A percentile compares a stretch with the other conserved stretches of the same genome.
phyloP scores from a whole-genome alignment of 2,113 vertebrate genomes.

The Actenoides hombroni region DNA sequence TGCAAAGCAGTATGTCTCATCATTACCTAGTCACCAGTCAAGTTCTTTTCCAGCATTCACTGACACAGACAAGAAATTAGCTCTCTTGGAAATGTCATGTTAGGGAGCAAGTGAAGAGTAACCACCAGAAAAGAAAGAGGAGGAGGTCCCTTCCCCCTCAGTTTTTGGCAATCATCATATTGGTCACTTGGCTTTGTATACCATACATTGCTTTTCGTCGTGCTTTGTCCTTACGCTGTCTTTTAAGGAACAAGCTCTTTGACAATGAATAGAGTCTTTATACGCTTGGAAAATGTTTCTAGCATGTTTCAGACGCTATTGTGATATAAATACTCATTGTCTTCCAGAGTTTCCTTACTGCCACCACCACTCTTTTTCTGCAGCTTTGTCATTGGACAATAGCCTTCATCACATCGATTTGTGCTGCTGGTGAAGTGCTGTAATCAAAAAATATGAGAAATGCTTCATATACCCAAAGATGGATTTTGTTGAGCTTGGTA shows the following conservation, averaged over 20 bases:
- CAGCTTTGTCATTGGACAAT: neutral
- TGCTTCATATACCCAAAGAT: neutral
- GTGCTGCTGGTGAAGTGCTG: neutral
- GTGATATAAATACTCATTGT: slow-evolving; percentile 3
- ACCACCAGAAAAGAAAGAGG: neutral
- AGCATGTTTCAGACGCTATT: neutral
- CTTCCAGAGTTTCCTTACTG: neutral
- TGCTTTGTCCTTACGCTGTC: neutral
- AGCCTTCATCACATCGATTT: neutral
- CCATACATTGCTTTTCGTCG: neutral
- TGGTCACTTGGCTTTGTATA: neutral
- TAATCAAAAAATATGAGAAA: neutral
- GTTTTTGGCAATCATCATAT: neutral
- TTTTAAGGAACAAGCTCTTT: neutral
- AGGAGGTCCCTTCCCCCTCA: neutral
- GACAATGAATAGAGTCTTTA: slow-evolving; percentile 19
- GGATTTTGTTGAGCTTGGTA: neutral
- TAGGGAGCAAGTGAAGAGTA: neutral
- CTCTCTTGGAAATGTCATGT: neutral
- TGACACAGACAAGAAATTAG: neutral
- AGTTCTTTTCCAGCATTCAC: neutral
- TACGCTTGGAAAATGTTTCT: neutral
- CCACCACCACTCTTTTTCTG: neutral
- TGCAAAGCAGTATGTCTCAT: neutral
- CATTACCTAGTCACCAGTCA: neutral